A percentile compares a stretch with the other conserved stretches of the same genome.
Evolutionary conservation across 2,797 vertebrate genomes (phyloP).

Genomic region (Danio albolineatus): DNA sequence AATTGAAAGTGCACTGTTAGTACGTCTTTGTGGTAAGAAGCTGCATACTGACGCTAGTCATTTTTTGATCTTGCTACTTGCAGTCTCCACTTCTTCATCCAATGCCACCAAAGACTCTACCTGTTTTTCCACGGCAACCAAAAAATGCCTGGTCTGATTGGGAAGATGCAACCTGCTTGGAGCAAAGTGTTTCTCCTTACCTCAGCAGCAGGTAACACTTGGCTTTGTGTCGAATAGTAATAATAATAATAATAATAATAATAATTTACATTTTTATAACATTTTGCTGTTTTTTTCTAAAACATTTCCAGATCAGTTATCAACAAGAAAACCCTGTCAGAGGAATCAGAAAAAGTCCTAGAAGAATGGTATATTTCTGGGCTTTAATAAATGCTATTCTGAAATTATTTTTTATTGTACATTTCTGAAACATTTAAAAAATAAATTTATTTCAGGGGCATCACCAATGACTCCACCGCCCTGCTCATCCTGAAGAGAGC

Average conservation of each 20-base stretch:
- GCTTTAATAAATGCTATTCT: background rate
- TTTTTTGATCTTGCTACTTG: slow-evolving; percentile 35
- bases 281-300: background rate
- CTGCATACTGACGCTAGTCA: background rate
- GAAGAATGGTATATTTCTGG: slow-evolving; percentile 87
- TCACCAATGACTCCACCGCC: slow-evolving; percentile 85
- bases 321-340: slow-evolving; percentile 68
- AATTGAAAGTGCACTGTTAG: background rate
- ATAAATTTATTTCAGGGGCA: slow-evolving; percentile 80
- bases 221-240: background rate
- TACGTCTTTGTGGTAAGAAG: background rate
- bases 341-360: slow-evolving; percentile 87
- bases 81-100: slow-evolving; percentile 46
- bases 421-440: background rate
- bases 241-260: background rate
- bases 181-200: slow-evolving; percentile 55
- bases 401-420: background rate
- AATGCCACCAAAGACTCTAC: slow-evolving; percentile 51
- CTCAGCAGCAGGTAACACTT: slow-evolving; percentile 63
- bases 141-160: slow-evolving; percentile 77
- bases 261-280: background rate
- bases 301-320: slow-evolving; percentile 65
- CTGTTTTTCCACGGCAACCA: slow-evolving; percentile 64
- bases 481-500: slow-evolving; percentile 92
- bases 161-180: slow-evolving; percentile 51